A percentile compares a stretch with the other conserved stretches of the same genome.
phyloP scores from a whole-genome alignment of 2,113 vertebrate species.

The Pomatorhinus ruficollis region DNA sequence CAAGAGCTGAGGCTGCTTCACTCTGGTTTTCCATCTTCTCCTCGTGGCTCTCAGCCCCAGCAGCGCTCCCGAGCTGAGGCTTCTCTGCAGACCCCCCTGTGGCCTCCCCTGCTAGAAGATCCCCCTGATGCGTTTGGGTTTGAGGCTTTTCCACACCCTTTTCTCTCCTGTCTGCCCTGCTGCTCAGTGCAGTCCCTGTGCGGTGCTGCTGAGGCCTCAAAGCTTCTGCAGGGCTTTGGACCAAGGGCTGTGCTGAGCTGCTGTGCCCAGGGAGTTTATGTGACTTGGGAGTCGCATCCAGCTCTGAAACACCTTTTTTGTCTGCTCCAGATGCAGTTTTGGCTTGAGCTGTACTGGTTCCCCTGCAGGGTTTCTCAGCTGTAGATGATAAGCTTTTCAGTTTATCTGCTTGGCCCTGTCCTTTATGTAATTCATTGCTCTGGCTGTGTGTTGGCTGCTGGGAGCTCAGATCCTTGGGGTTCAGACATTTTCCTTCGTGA shows the following conservation, averaged over 20 bases:
- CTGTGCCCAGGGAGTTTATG: rapidly evolving
- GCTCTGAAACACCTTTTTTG: background rate
- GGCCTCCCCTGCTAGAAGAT: rapidly evolving
- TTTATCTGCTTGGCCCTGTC: background rate
- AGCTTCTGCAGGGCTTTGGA: background rate
- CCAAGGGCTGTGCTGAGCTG: rapidly evolving
- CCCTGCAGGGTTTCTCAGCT: background rate
- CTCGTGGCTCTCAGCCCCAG: background rate
- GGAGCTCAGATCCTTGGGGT: background rate
- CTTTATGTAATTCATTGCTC: background rate
- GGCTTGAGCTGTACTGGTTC: background rate
- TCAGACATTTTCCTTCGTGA: background rate
- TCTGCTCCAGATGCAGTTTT: background rate
- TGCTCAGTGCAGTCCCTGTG: background rate
- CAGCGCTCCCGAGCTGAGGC: rapidly evolving
- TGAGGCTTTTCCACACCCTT: background rate
- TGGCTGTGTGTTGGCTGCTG: background rate
- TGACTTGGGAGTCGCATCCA: background rate
- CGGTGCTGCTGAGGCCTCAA: background rate
- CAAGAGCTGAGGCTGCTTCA: slow-evolving; percentile 23
- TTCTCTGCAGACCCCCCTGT: rapidly evolving
- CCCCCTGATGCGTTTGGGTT: background rate
- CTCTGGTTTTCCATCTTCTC: background rate
- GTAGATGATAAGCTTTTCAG: background rate
- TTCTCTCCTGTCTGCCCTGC: background rate